Conservation (phyloP, 2,797 vertebrate genomes). For the Garrulus glandarius region DNA sequence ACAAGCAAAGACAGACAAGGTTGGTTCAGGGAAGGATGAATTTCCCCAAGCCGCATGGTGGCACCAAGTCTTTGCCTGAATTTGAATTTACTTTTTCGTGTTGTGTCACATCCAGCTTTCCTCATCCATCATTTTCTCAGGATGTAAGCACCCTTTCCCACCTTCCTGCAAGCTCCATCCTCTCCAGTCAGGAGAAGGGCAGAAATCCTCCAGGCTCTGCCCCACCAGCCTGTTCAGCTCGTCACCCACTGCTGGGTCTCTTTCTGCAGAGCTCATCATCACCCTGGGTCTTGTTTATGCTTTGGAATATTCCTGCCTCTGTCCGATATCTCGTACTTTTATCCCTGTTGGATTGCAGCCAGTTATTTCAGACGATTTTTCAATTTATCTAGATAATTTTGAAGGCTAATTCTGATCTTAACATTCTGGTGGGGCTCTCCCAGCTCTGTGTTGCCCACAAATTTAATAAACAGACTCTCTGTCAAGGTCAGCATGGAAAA, state of each 20-base stretch:
- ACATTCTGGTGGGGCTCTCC: background rate
- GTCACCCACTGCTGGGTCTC: background rate
- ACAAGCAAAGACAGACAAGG: background rate
- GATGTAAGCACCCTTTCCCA: background rate
- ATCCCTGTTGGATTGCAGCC: background rate
- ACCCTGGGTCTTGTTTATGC: background rate
- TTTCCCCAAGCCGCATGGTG: background rate
- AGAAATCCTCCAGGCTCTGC: background rate
- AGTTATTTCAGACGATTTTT: background rate
- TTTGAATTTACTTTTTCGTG: background rate
- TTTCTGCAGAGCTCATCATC: background rate
- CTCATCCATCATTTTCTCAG: fast-evolving
- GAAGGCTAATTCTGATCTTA: background rate
- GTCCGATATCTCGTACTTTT: background rate
- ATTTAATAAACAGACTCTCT: background rate
- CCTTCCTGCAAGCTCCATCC: background rate
- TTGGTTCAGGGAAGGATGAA: background rate
- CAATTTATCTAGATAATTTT: background rate
- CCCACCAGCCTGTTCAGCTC: background rate
- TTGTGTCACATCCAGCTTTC: background rate
- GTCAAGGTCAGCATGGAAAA: background rate
- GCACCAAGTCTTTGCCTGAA: background rate
- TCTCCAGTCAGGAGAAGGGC: too few species aligned
- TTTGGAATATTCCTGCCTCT: background rate
- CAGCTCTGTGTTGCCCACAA: background rate